phyloP scores from a whole-genome alignment of 2,888 invertebrate species.

The Phaedon cochleariae region DNA sequence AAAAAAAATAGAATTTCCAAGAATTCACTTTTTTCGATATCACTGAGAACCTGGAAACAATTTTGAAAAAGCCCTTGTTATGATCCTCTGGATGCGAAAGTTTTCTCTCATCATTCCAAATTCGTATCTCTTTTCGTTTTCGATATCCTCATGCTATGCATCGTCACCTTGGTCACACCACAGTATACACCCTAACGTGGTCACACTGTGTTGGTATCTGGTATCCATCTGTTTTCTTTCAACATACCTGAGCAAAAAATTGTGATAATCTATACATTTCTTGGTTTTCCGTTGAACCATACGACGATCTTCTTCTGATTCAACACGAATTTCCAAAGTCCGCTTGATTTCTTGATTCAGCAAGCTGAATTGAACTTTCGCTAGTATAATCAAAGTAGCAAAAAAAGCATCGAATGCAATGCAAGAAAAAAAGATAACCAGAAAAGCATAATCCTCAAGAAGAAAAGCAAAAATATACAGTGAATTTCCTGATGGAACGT shows the following conservation, averaged over 20 bases:
- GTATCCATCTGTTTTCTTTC: too few species aligned
- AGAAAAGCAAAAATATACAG: constrained; percentile 1
- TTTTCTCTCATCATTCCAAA: too few species aligned
- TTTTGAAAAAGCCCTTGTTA: too few species aligned
- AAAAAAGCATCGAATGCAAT: constrained; percentile 10
- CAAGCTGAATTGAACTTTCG: constrained; percentile 6
- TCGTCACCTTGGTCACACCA: too few species aligned
- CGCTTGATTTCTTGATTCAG: constrained; percentile 4
- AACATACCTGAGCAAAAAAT: constrained; percentile 21
- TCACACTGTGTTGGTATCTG: neutral
- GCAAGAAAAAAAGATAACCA: neutral
- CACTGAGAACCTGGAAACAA: too few species aligned
- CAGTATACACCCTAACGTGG: neutral
- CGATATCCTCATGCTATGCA: too few species aligned
- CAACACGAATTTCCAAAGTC: neutral
- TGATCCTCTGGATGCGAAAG: too few species aligned
- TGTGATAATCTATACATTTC: constrained; percentile 19
- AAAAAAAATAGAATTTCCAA: too few species aligned
- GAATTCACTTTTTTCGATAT: too few species aligned
- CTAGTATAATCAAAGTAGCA: neutral
- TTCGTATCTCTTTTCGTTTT: too few species aligned
- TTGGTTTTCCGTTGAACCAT: neutral
- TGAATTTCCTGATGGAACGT: constrained; percentile 8
- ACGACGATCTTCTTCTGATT: neutral
- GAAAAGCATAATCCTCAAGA: constrained; percentile 9